Evolutionary conservation across 1,140 invertebrate species (phyloP), one percentile per base, ranked within the genome.

Genomic region (Drosophila serrata): DNA sequence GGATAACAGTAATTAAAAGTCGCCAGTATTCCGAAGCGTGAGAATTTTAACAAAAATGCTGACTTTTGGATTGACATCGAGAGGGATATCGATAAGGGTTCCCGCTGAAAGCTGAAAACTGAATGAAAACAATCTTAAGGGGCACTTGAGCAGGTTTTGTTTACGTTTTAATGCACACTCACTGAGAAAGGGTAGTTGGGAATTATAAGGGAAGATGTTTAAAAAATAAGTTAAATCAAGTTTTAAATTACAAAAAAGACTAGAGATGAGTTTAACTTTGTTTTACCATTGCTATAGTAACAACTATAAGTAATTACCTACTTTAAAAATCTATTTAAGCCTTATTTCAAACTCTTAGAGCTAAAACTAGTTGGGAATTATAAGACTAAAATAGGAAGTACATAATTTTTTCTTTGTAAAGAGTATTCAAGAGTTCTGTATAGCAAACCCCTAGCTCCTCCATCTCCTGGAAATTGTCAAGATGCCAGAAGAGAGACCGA

Each of bases 1-100:
- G 49, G 70, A 65, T 63, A 76, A 51, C 48, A 79, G 85, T 90
- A 88, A 88, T 88, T 88, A 88, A 88, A 88, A 90, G 85, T 88
- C 85, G 85, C 85, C 73, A 81, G 60, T 56, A 2, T 67, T 59
- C 62, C 62, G 69, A 68, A 85, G 86, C 85, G 85, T 88, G 84
- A 88, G 85, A 88, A 90, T 85, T 85, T 88, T 53, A 74, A 75
- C 77, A 85, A 90, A 85, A 88, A 85, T 60, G 19, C 60, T 27
- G 65, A 69, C 45, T 33, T 33, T 29, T n/a, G 60, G 60, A 39
- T 51, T 68, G 62, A 48, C 29, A 60, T 60, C 35, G 22, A 60
- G 33, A 43, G 22, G 22, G 39, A 56, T 42, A 60, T 74, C 58
- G 29, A 74, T 73, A 43, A 43, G 67, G 63, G 59, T 33, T 15